Evolutionary conservation across 2,113 vertebrate genomes (phyloP).

Genomic region (Pteronura brasiliensis): DNA sequence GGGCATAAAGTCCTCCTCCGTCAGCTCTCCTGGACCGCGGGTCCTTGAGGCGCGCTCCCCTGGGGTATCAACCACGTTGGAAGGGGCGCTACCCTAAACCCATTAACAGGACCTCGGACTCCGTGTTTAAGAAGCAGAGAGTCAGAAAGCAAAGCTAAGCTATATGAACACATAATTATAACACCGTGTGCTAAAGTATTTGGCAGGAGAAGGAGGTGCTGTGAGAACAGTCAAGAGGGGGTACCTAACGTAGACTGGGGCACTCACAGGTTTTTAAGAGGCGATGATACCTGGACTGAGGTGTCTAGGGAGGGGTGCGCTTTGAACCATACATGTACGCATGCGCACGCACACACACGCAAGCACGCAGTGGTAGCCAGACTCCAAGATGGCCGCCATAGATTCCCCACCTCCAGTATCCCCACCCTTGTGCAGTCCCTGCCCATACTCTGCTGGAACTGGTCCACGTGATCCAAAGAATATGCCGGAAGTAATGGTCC

Average conservation of each 20-base stretch:
- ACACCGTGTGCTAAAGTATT: background rate
- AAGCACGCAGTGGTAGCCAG: conserved; percentile 69
- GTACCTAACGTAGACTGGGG: background rate
- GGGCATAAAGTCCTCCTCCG: accelerated
- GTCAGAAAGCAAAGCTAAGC: background rate
- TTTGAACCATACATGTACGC: background rate
- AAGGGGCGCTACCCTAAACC: background rate
- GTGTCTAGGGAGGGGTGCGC: background rate
- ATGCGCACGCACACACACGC: no score
- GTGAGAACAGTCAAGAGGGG: background rate
- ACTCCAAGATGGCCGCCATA: background rate
- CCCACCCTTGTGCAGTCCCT: background rate
- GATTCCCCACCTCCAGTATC: background rate
- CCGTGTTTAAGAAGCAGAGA: background rate
- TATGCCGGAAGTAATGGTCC: background rate
- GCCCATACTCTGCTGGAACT: background rate
- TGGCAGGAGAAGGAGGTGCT: background rate
- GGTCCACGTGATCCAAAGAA: background rate
- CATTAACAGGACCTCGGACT: background rate
- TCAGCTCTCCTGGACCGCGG: background rate
- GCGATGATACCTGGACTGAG: background rate
- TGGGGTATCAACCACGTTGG: accelerated
- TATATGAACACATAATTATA: background rate
- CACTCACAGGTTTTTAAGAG: background rate
- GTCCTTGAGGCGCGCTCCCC: background rate